Conservation (phyloP, 2,797 vertebrate species). For the Aulostomus chinensis region DNA sequence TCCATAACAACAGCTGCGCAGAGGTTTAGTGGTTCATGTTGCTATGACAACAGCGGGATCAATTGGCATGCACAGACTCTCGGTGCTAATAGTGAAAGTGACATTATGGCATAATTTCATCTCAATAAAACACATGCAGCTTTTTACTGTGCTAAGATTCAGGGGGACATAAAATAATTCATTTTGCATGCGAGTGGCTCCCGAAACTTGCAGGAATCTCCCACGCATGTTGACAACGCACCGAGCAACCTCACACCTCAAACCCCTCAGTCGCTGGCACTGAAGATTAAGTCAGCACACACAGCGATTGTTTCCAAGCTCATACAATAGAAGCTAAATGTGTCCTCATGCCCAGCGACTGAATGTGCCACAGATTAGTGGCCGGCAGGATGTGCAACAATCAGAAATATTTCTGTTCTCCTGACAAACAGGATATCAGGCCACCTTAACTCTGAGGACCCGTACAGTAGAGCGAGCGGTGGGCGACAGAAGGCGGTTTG, state of each 20-base stretch:
- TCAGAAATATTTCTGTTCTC: slow-evolving; percentile 65
- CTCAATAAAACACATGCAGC: slow-evolving; percentile 73
- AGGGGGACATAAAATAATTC: slow-evolving; percentile 65
- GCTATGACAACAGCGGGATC: slow-evolving; percentile 83
- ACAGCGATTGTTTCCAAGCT: slow-evolving; percentile 39
- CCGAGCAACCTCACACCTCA: slow-evolving; percentile 36
- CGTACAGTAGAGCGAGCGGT: no score
- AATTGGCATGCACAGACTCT: slow-evolving; percentile 79
- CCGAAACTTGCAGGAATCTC: slow-evolving; percentile 45
- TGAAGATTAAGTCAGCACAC: slow-evolving; percentile 26
- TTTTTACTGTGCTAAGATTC: slow-evolving; percentile 58
- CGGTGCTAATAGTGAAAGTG: slow-evolving; percentile 79
- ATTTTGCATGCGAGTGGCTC: slow-evolving; percentile 54
- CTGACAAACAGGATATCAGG: slow-evolving; percentile 74
- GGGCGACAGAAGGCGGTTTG: no score
- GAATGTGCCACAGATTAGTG: slow-evolving; percentile 65
- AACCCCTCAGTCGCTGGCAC: slow-evolving; percentile 26
- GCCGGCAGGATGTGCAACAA: slow-evolving; percentile 72
- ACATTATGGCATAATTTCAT: slow-evolving; percentile 80
- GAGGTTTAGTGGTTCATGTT: slow-evolving; percentile 83
- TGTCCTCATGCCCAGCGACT: slow-evolving; percentile 49
- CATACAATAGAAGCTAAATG: slow-evolving; percentile 61
- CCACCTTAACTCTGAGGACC: slow-evolving; percentile 50
- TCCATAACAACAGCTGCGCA: slow-evolving; percentile 84
- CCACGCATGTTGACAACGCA: slow-evolving; percentile 46